phyloP scores from a whole-genome alignment of 2,888 invertebrate species.

The Leistus spinibarbis region DNA sequence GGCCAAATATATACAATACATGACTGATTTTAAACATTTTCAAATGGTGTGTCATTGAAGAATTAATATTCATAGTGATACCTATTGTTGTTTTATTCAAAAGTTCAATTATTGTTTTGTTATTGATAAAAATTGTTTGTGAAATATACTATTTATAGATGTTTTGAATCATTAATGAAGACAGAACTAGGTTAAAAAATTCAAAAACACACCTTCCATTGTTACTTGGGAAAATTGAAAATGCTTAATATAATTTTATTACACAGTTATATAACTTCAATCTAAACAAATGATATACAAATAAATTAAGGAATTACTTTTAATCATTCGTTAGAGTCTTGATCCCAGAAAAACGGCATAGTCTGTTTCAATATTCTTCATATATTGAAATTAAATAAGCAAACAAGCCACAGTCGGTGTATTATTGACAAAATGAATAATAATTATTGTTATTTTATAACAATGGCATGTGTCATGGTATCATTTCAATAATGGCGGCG shows the following conservation, averaged over 20 bases:
- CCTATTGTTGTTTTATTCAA: too few species aligned
- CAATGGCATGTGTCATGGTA: neutral
- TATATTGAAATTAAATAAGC: neutral
- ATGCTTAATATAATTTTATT: neutral
- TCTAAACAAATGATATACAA: neutral
- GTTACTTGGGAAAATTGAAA: neutral
- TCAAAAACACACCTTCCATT: neutral
- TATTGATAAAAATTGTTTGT: neutral
- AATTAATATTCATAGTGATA: too few species aligned
- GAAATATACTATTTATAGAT: neutral
- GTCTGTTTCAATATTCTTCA: neutral
- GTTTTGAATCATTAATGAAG: neutral
- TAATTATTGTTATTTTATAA: neutral
- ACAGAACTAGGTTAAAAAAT: neutral
- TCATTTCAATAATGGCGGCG: neutral
- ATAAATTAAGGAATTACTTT: neutral
- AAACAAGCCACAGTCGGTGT: neutral
- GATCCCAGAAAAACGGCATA: neutral
- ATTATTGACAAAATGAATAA: neutral
- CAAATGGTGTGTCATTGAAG: too few species aligned
- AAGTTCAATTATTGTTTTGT: neutral
- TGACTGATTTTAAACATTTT: too few species aligned
- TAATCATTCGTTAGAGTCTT: neutral
- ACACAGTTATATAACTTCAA: too few species aligned
- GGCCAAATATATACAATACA: too few species aligned